phyloP scores from a whole-genome alignment of 2,888 invertebrate genomes.

The Campaea margaritaria region DNA sequence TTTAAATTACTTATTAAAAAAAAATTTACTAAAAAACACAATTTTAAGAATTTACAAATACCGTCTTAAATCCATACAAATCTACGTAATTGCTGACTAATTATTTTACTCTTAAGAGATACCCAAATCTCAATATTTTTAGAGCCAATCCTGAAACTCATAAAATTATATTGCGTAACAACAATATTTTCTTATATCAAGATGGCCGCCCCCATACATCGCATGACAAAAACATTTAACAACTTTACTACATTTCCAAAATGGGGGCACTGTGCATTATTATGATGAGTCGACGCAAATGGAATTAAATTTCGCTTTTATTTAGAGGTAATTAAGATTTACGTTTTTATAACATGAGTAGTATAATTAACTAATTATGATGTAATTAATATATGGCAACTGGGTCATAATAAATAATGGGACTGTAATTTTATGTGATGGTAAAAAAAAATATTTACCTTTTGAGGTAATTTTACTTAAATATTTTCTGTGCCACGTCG shows the following conservation, averaged over 20 bases:
- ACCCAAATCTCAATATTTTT: too few relatives aligned
- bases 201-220: constrained; percentile 38
- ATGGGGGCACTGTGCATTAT: constrained; percentile 34
- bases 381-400: background rate
- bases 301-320: constrained; percentile 39
- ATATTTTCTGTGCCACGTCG: too few relatives aligned
- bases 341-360: constrained; percentile 14
- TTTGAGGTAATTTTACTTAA: too few relatives aligned
- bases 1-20: too few relatives aligned
- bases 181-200: constrained; percentile 38
- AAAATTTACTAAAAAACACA: too few relatives aligned
- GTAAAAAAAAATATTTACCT: too few relatives aligned
- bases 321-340: constrained; percentile 28
- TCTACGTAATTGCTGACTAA: too few relatives aligned
- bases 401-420: background rate
- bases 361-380: constrained; percentile 15
- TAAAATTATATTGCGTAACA: constrained; percentile 46
- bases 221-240: constrained; percentile 41
- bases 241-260: constrained; percentile 27
- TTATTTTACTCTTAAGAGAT: too few relatives aligned
- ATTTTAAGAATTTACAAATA: too few relatives aligned
- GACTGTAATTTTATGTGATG: too few relatives aligned
- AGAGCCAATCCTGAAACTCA: constrained; percentile 42
- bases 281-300: constrained; percentile 34
- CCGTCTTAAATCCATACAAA: too few relatives aligned